These are phyloP conservation scores for Pollachius pollachius DNA, from an alignment of 2,113 vertebrate genomes.

Conservation along the genomic window DNA sequence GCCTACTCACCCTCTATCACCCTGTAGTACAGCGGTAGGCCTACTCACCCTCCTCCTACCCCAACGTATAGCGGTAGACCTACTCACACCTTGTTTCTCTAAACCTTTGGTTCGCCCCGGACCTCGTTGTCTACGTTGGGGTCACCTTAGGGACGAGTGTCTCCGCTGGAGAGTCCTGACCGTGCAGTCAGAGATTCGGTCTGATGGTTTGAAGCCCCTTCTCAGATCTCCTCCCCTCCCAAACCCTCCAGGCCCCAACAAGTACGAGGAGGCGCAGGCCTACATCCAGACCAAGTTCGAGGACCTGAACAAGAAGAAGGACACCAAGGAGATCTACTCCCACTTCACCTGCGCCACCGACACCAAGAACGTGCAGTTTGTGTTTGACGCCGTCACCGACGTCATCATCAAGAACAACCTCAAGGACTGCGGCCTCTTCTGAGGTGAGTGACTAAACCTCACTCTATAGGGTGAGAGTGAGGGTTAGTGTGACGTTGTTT, in stretches of 20 bases:
- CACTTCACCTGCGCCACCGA: constrained; percentile 98
- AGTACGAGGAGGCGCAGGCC: constrained; percentile 86
- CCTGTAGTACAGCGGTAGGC: constrained; percentile 89
- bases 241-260: constrained; percentile 80
- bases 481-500: no score
- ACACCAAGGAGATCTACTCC: constrained; percentile 98
- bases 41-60: background rate
- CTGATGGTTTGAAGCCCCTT: background rate
- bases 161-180: no score
- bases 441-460: background rate
- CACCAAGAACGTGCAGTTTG: constrained; percentile 99
- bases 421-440: constrained; percentile 98
- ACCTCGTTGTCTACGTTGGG: no score
- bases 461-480: no score
- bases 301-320: constrained; percentile 98
- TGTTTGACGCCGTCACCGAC: constrained; percentile 94
- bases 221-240: background rate
- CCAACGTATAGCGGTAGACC: no score
- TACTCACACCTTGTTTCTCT: no score
- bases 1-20: constrained; percentile 94
- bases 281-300: constrained; percentile 98
- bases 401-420: constrained; percentile 99
- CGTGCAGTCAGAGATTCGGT: background rate
- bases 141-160: no score
- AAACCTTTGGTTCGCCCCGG: no score